Evolutionary conservation across 2,888 invertebrate genomes (phyloP), one percentile per base, ranked within the genome.

Genomic region (Lepidochitona cinerea): DNA sequence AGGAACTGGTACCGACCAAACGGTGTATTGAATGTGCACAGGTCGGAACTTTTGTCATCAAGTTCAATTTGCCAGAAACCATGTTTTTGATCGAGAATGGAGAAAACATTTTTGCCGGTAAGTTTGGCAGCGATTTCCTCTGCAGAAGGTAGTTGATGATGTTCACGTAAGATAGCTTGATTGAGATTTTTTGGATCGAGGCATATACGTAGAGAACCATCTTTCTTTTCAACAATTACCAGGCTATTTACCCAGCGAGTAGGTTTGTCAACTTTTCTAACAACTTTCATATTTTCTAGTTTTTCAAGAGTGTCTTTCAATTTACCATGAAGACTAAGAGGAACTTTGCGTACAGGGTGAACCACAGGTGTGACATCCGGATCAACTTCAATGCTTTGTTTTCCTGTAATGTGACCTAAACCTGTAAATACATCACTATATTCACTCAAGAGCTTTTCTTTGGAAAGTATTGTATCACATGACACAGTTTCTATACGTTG

Each of bases 1-100:
- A 37, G 23, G 32, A 76, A 79, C 18, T 72, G 35, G 23, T 72
- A 74, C n/a, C 77, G 9, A 12, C 78, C 75, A 71, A 68, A 75
- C 0, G 78, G 80, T n/a, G 73, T 79, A 66, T 80, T 72, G 41
- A 80, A 82, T 37, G 79, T 82, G n/a, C n/a, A n/a, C n/a, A n/a
- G n/a, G n/a, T n/a, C n/a, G n/a, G 54, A 75, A 33, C 75, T 76
- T 37, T 79, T 70, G 5, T 75, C 72, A 41, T 67, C 70, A 7
- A 83, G 71, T 52, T 69, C 71, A 12, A 79, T 70, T 32, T 79
- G 77, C 73, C 76, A 80, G 37, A 72, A 82, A n/a, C 75, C 78
- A 67, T 75, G 68, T 52, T 75, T 75, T 65, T 73, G 73, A 54
- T 81, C 77, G 9, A 77, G 49, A 14, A 74, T 75, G n/a, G 73